phyloP scores from a whole-genome alignment of 2,888 invertebrate species.

The Mimumesa dahlbomi region DNA sequence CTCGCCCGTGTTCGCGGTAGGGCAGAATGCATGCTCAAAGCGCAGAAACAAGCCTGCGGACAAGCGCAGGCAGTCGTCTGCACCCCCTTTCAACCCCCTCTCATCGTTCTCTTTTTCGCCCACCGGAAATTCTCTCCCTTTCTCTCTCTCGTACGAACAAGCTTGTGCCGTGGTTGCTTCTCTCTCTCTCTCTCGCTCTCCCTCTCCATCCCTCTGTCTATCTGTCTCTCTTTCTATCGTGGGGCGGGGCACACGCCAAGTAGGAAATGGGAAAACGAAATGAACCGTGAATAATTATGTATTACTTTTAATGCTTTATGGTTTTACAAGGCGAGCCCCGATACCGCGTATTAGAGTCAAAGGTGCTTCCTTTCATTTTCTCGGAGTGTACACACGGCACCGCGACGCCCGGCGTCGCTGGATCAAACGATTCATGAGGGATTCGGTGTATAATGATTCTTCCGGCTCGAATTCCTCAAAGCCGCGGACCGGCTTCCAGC shows the following conservation, averaged over 20 bases:
- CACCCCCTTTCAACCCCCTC: slow-evolving; percentile 3
- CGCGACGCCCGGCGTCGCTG: slow-evolving; percentile 4
- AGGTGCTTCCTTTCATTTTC: slow-evolving; percentile 69
- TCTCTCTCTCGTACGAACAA: no score
- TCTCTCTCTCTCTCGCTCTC: slow-evolving; percentile 12
- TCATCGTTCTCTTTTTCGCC: slow-evolving; percentile 8
- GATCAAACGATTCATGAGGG: slow-evolving; percentile 61
- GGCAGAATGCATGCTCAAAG: slow-evolving; percentile 59
- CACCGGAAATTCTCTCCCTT: slow-evolving; percentile 3
- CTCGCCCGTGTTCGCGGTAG: slow-evolving; percentile 44
- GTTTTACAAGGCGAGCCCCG: slow-evolving; percentile 45
- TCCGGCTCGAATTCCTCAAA: neutral
- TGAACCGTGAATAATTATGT: slow-evolving; percentile 74
- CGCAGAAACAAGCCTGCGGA: slow-evolving; percentile 59
- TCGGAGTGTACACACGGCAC: slow-evolving; percentile 12
- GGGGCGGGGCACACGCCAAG: slow-evolving; percentile 47
- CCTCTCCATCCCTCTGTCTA: slow-evolving; percentile 23
- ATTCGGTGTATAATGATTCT: slow-evolving; percentile 53
- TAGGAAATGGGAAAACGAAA: slow-evolving; percentile 74
- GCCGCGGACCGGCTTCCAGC: no score
- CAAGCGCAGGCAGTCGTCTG: slow-evolving; percentile 40
- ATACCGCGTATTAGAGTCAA: slow-evolving; percentile 65
- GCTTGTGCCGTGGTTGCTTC: slow-evolving; percentile 1
- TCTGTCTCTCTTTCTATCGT: slow-evolving; percentile 26
- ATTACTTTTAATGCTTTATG: slow-evolving; percentile 68